A percentile compares a stretch with the other conserved stretches of the same genome.
These are phyloP conservation scores for Tipula vernalis DNA, from an alignment of 2,888 invertebrate genomes.

Conservation along the genomic window DNA sequence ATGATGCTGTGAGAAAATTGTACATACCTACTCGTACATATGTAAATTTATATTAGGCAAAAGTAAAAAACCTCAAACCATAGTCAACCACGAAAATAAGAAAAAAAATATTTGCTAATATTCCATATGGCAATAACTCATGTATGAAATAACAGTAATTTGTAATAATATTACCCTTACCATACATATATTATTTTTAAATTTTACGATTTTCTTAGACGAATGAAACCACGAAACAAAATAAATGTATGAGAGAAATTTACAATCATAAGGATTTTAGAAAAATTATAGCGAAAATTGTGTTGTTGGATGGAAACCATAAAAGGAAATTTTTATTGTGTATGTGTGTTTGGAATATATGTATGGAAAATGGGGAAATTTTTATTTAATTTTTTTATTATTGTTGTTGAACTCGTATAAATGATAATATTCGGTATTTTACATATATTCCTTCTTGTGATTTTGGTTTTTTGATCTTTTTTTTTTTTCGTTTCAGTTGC, in stretches of 20 bases:
- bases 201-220: background rate
- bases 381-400: background rate
- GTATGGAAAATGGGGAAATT: background rate
- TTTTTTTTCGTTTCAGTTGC: constrained; percentile 12
- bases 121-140: background rate
- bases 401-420: background rate
- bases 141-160: background rate
- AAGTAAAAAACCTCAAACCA: background rate
- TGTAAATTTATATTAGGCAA: background rate
- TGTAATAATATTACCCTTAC: background rate
- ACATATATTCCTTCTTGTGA: background rate
- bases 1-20: too few relatives aligned
- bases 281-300: background rate
- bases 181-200: background rate
- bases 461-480: background rate
- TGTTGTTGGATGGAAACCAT: background rate
- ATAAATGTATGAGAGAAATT: background rate
- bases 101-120: background rate
- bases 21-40: background rate
- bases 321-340: background rate
- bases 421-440: background rate
- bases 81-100: background rate
- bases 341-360: background rate
- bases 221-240: background rate
- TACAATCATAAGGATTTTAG: too few relatives aligned